Percentiles rank a stretch among this genome's conserved stretches.
phyloP scores from a whole-genome alignment of 2,888 invertebrate genomes.

The Pseudanteris insignis region DNA sequence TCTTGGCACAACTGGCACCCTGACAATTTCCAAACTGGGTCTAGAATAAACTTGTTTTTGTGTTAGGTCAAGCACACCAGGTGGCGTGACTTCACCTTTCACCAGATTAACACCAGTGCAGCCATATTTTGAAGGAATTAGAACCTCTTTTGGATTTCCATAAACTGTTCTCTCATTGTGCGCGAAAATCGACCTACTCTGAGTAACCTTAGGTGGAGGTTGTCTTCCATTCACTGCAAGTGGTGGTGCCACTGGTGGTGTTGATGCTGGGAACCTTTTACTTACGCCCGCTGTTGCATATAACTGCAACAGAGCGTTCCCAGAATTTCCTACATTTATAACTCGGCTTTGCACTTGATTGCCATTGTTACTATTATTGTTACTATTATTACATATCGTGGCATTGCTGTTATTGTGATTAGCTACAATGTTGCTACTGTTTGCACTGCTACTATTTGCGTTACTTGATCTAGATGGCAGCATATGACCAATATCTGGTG shows the following conservation, averaged over 20 bases:
- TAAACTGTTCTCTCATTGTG: slow-evolving; percentile 74
- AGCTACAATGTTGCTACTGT: slow-evolving; percentile 38
- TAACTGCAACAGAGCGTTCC: slow-evolving; percentile 56
- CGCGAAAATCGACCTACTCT: slow-evolving; percentile 74
- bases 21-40: slow-evolving; percentile 70
- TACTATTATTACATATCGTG: slow-evolving; percentile 32
- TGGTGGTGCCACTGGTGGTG: slow-evolving; percentile 50
- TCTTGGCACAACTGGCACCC: slow-evolving; percentile 68
- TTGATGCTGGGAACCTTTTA: slow-evolving; percentile 55
- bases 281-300: slow-evolving; percentile 56
- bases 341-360: too few species aligned
- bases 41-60: slow-evolving; percentile 66
- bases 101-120: slow-evolving; percentile 32
- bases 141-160: slow-evolving; percentile 77
- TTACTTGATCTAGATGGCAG: slow-evolving; percentile 52
- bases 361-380: slow-evolving; percentile 43
- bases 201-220: slow-evolving; percentile 70
- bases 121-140: slow-evolving; percentile 68
- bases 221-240: slow-evolving; percentile 54
- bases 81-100: slow-evolving; percentile 25
- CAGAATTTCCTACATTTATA: slow-evolving; percentile 60
- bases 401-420: slow-evolving; percentile 30
- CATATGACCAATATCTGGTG: slow-evolving; percentile 67
- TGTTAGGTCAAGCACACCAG: slow-evolving; percentile 74
- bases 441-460: neutral